A percentile compares a stretch with the other conserved stretches of the same genome.
phyloP scores from a whole-genome alignment of 2,888 invertebrate genomes.

The Habroteleia sp. region DNA sequence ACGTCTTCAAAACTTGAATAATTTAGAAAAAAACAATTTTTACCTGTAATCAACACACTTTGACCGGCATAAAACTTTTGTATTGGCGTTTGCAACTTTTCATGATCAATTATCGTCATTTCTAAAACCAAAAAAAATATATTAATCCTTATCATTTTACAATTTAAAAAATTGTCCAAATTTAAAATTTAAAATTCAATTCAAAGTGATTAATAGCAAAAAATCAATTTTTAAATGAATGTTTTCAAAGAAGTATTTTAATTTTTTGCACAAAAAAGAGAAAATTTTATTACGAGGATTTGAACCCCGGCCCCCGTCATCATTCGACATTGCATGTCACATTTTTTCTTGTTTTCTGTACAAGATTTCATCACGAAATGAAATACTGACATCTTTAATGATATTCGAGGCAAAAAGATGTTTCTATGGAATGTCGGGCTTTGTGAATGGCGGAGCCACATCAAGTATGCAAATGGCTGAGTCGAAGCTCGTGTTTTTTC shows the following conservation, averaged over 20 bases:
- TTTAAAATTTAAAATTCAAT: too few species aligned
- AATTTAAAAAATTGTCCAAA: too few species aligned
- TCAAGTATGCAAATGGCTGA: conserved; percentile 10
- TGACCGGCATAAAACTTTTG: conserved; percentile 84
- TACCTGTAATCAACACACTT: conserved; percentile 84
- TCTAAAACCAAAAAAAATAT: conserved; percentile 41
- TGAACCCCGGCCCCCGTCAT: too few species aligned
- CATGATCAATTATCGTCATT: conserved; percentile 68
- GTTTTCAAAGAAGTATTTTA: too few species aligned
- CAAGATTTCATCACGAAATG: not conserved
- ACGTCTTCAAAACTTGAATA: too few species aligned
- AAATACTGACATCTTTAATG: not conserved
- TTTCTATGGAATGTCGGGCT: not conserved
- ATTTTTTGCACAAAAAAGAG: too few species aligned
- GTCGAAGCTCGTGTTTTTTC: conserved; percentile 3
- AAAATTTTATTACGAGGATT: too few species aligned
- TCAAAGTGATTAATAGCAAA: too few species aligned
- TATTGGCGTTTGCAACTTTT: conserved; percentile 77
- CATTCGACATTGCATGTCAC: too few species aligned
- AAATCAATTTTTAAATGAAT: too few species aligned
- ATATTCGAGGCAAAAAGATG: not conserved
- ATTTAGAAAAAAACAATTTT: too few species aligned
- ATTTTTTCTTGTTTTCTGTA: not conserved
- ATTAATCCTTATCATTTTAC: too few species aligned
- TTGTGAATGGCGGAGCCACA: not conserved